These are phyloP conservation scores for Tryphoninae sp. DNA, from an alignment of 2,888 invertebrate species.

Conservation along the genomic window DNA sequence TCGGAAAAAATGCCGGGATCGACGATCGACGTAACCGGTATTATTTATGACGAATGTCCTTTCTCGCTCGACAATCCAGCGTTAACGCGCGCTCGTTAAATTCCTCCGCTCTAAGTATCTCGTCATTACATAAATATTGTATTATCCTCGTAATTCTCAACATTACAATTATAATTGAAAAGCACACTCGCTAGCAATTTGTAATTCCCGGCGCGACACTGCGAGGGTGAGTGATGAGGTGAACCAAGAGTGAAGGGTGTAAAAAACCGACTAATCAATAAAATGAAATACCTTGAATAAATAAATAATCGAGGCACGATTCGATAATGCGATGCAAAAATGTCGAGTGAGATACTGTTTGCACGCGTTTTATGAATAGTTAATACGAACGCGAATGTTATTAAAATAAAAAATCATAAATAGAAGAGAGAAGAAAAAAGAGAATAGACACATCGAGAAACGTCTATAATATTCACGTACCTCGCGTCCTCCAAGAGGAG, in stretches of 20 bases:
- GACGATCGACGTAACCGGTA: conserved; percentile 8
- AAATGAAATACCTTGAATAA: conserved; percentile 19
- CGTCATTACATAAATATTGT: too few species aligned
- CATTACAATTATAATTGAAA: too few species aligned
- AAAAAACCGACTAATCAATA: conserved; percentile 12
- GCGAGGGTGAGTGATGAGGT: not conserved
- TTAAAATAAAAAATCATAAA: not conserved
- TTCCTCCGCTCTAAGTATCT: not conserved
- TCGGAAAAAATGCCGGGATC: not conserved
- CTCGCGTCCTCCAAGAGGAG: conserved; percentile 76
- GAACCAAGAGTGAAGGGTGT: not conserved
- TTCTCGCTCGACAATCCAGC: conserved; percentile 21
- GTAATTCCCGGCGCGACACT: too few species aligned
- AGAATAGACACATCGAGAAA: too few species aligned
- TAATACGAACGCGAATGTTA: not conserved
- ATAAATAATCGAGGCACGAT: conserved; percentile 14
- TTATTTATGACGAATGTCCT: conserved; percentile 39
- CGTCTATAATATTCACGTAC: conserved; percentile 60
- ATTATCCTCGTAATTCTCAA: too few species aligned
- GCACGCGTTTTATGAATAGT: not conserved
- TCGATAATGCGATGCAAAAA: conserved; percentile 20
- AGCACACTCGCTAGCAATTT: too few species aligned
- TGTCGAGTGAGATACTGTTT: not conserved
- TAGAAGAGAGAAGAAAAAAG: not conserved
- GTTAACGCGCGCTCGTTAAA: conserved; percentile 25